Conservation (phyloP, 2,113 vertebrate species). For the Channa maculata region DNA sequence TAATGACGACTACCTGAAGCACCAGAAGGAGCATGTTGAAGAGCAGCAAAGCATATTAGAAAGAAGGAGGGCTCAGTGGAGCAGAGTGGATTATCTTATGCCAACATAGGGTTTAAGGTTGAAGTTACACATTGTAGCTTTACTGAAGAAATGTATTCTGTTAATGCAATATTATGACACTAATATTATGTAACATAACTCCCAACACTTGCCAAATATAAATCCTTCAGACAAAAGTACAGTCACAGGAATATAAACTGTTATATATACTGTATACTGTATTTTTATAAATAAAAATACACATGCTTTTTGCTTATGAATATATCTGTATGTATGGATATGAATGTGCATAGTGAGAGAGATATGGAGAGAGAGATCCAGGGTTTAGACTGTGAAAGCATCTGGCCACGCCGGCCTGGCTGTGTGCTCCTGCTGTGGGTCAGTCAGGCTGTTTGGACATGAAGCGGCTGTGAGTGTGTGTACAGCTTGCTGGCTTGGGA, state of each 20-base stretch:
- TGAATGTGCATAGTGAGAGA: constrained; percentile 2
- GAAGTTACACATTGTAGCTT: too few species aligned
- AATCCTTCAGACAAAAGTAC: constrained; percentile 12
- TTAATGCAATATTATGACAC: too few species aligned
- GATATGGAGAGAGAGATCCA: neutral
- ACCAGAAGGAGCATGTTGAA: too few species aligned
- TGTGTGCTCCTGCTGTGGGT: constrained; percentile 61
- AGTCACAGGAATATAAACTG: constrained; percentile 16
- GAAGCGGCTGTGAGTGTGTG: constrained; percentile 48
- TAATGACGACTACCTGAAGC: too few species aligned
- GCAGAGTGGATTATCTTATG: too few species aligned
- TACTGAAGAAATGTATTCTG: too few species aligned
- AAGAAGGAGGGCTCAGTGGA: too few species aligned
- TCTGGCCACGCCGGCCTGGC: constrained; percentile 58
- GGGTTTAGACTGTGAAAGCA: constrained; percentile 54
- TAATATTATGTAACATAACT: too few species aligned
- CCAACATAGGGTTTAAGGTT: too few species aligned
- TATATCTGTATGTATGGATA: constrained; percentile 7
- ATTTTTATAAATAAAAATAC: neutral
- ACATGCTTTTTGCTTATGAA: neutral
- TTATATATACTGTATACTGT: neutral
- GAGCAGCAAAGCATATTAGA: too few species aligned
- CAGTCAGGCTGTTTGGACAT: constrained; percentile 67
- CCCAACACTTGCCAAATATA: constrained; percentile 1
- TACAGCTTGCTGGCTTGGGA: constrained; percentile 46